phyloP scores from a whole-genome alignment of 2,797 vertebrate genomes.

The Xenopus petersii region DNA sequence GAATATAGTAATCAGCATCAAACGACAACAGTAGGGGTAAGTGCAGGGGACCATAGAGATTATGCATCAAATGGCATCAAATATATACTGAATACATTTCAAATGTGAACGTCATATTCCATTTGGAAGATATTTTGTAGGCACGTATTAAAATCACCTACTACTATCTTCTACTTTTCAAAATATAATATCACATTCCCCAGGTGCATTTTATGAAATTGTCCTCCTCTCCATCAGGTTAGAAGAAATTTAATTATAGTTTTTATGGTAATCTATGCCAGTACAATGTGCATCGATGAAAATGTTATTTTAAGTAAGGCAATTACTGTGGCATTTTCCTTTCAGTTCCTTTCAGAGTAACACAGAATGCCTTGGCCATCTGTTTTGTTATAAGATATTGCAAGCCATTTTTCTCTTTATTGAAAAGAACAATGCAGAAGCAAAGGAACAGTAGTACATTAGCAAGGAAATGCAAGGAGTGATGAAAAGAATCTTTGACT shows the following conservation, averaged over 20 bases:
- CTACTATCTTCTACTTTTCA: conserved; percentile 16
- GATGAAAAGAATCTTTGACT: conserved; percentile 1
- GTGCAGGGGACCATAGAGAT: too few species aligned
- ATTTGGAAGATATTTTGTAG: conserved; percentile 17
- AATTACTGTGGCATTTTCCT: conserved; percentile 46
- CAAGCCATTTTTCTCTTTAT: conserved; percentile 35
- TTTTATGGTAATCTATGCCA: conserved; percentile 17
- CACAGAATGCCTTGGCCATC: conserved; percentile 28
- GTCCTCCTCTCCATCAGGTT: neutral
- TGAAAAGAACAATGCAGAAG: conserved; percentile 33
- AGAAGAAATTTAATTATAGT: conserved; percentile 35
- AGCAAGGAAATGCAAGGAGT: conserved; percentile 15
- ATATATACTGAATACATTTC: neutral
- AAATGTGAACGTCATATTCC: conserved; percentile 16
- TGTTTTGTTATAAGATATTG: conserved; percentile 45
- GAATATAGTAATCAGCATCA: too few species aligned
- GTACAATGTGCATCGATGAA: conserved; percentile 25
- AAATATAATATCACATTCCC: conserved; percentile 3
- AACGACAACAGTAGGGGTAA: too few species aligned
- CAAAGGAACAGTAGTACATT: conserved; percentile 2
- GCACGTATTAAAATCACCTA: conserved; percentile 34
- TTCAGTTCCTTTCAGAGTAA: conserved; percentile 26
- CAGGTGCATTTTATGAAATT: conserved; percentile 21
- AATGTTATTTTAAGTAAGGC: conserved; percentile 44
- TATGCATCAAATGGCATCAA: neutral